Percentiles rank a stretch among this genome's conserved stretches.
Evolutionary conservation across 2,113 vertebrate genomes (phyloP).

Genomic region (Tursiops truncatus): DNA sequence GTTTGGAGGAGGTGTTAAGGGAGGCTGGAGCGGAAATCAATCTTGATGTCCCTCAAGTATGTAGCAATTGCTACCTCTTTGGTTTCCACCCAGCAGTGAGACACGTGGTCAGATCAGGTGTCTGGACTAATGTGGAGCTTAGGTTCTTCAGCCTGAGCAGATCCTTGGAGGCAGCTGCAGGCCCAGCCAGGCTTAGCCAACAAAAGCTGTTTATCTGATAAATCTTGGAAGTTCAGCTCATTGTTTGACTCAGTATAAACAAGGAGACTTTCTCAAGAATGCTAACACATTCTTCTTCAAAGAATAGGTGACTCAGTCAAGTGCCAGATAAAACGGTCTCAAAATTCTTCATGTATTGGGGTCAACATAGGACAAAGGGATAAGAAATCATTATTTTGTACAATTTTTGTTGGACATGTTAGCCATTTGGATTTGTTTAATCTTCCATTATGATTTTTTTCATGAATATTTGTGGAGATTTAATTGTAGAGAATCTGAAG

Average conservation of each 20-base stretch:
- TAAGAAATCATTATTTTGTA: not conserved
- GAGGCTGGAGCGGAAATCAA: not conserved
- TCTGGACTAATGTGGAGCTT: not conserved
- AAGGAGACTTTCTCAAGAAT: conserved; percentile 23
- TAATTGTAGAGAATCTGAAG: not conserved
- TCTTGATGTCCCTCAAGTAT: not conserved
- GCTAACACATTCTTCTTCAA: conserved; percentile 1
- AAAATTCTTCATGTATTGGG: not conserved
- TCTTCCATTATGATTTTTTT: not conserved
- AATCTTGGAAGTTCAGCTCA: not conserved
- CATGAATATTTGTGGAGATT: not conserved
- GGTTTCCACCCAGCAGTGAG: not conserved
- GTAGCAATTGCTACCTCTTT: not conserved
- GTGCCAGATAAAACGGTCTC: not conserved
- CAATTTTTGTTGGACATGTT: not conserved
- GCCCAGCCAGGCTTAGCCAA: not conserved
- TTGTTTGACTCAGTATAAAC: not conserved
- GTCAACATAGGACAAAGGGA: not conserved
- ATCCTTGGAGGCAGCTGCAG: not conserved
- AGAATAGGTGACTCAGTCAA: conserved; percentile 1
- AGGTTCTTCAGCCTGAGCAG: not conserved
- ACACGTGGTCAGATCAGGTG: not conserved
- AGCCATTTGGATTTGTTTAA: not conserved
- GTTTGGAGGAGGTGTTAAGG: not conserved
- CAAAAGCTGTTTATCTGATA: not conserved